Percentiles rank a stretch among this genome's conserved stretches.
Conservation (phyloP, 2,113 vertebrate genomes). For the Gulo gulo region DNA sequence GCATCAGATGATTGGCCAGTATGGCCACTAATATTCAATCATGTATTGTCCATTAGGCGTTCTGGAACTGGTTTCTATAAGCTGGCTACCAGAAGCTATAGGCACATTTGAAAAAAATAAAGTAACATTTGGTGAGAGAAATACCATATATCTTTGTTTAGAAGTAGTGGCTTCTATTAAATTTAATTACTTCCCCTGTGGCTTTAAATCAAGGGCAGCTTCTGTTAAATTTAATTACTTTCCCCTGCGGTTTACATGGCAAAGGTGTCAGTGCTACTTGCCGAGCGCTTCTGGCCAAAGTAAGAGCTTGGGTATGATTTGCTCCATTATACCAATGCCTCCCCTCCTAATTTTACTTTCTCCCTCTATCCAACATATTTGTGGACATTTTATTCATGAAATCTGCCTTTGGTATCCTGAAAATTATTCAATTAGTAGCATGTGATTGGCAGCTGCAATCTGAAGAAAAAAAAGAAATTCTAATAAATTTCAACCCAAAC, state of each 20-base stretch:
- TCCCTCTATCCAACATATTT: not conserved
- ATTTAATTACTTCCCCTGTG: conserved; percentile 79
- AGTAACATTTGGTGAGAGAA: conserved; percentile 66
- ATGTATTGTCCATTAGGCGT: not conserved
- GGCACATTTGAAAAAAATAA: not conserved
- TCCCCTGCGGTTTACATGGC: conserved; percentile 73
- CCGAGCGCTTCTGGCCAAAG: conserved; percentile 48
- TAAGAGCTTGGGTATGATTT: conserved; percentile 24
- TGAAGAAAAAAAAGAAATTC: conserved; percentile 61
- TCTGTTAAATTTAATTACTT: conserved; percentile 79
- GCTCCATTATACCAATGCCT: not conserved
- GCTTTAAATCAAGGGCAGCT: conserved; percentile 79
- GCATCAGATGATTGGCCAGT: not conserved
- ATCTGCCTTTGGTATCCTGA: conserved; percentile 59
- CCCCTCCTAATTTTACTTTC: not conserved
- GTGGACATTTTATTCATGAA: conserved; percentile 64
- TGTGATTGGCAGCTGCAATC: conserved; percentile 65
- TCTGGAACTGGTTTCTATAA: conserved; percentile 6
- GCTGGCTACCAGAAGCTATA: conserved; percentile 12
- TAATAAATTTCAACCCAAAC: conserved; percentile 67
- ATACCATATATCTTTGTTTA: conserved; percentile 78
- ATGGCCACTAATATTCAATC: not conserved
- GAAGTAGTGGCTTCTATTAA: conserved; percentile 74
- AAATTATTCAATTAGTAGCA: conserved; percentile 72
- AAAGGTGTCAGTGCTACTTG: conserved; percentile 71